These are phyloP conservation scores for Anhinga rufa DNA, from an alignment of 2,113 vertebrate species.

Conservation along the genomic window DNA sequence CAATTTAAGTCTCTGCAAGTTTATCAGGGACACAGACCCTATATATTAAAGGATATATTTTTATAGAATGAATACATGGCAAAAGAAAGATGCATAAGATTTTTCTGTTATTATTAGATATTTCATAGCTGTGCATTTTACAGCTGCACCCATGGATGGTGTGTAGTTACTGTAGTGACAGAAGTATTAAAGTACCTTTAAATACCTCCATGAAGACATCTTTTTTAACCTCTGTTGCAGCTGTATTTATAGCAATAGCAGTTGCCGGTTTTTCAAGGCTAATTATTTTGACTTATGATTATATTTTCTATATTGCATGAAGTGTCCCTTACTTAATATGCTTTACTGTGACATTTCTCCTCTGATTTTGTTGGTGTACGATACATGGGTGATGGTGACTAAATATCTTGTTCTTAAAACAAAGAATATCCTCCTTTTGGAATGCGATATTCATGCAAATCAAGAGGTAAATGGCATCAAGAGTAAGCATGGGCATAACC, in stretches of 20 bases:
- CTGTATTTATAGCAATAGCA: background rate
- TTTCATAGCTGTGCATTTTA: background rate
- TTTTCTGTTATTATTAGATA: background rate
- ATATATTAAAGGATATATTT: background rate
- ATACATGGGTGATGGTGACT: background rate
- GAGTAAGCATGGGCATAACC: background rate
- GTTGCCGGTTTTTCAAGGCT: background rate
- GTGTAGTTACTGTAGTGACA: background rate
- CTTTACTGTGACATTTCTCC: background rate
- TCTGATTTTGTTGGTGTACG: background rate
- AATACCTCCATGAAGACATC: background rate
- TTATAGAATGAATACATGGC: background rate
- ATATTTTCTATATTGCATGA: background rate
- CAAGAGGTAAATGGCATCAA: background rate
- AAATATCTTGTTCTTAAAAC: background rate
- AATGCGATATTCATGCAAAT: background rate
- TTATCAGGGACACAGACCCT: background rate
- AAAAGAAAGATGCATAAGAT: background rate
- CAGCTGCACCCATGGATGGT: background rate
- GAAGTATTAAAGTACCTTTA: constrained; percentile 10
- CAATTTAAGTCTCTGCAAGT: background rate
- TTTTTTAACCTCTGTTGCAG: background rate
- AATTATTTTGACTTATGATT: background rate
- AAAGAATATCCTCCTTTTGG: background rate
- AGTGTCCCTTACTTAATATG: background rate